Evolutionary conservation across 2,113 vertebrate genomes (phyloP), one percentile per base, ranked within the genome.

Genomic region (Genyomyrus donnyi): DNA sequence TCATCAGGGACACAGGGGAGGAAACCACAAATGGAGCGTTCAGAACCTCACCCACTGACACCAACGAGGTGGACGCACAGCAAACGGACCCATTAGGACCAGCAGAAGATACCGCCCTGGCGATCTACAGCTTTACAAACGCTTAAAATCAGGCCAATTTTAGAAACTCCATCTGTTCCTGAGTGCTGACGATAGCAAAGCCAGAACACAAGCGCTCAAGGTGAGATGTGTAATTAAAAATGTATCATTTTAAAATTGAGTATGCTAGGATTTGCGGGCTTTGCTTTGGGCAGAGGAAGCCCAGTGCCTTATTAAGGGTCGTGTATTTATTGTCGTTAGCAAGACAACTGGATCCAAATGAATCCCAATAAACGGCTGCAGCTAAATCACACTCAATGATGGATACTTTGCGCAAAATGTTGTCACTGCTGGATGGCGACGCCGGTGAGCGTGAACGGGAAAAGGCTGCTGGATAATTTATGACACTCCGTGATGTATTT

Each of bases 401-500:
- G 45, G 83, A 85, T 85, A 11, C 45, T 24, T 42, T 24, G 45
- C 83, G 10, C 83, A 45, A 13, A 85, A 85, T 48, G 19, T 85
- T 85, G 83, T 85, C 83, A 85, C 39, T 48, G 83, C 83, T 48
- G 35, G 74, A 80, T 42, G 17, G 74, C 35, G 21, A 10, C 15
- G 9, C 45, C 83, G 48, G 83, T 4, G 21, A 85, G 83, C 83
- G 45, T 85, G 83, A 85, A 85, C 83, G 2, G 45, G 15, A 27
- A 85, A 85, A 85, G 21, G 83, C 83, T 85, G 83, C 42, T 19
- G 39, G 83, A 42, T 85, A 85, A 85, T 85, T 85, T 85, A 85
- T 42, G 83, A 46, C 21, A 85, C 45, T 45, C 83, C 21, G 39
- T 85, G 83, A 85, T 85, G 45, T 48, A 85, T 85, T 85, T 85